These are phyloP conservation scores for Microcaecilia unicolor DNA, from an alignment of 2,797 vertebrate genomes.

Conservation along the genomic window DNA sequence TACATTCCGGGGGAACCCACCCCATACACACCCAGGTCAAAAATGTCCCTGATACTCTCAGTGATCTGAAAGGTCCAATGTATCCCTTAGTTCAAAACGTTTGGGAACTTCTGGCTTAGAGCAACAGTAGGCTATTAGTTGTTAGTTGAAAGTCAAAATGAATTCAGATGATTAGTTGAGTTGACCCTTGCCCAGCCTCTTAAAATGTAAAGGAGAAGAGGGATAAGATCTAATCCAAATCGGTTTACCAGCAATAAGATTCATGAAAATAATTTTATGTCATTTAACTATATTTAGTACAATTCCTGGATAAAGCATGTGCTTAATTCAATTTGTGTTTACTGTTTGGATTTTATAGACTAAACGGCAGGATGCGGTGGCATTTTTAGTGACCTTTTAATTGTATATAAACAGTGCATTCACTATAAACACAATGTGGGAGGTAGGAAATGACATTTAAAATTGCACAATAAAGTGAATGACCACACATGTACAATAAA, in stretches of 20 bases:
- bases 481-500: slow-evolving; percentile 1
- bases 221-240: too few species aligned
- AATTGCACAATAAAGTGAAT: slow-evolving; percentile 13
- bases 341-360: slow-evolving; percentile 45
- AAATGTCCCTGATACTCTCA: too few species aligned
- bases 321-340: slow-evolving; percentile 49
- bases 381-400: slow-evolving; percentile 30
- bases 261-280: slow-evolving; percentile 19
- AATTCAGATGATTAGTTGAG: too few species aligned
- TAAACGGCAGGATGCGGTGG: slow-evolving; percentile 51
- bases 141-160: too few species aligned
- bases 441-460: slow-evolving; percentile 37
- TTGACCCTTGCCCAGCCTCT: too few species aligned
- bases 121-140: too few species aligned
- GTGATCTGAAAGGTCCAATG: too few species aligned
- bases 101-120: too few species aligned
- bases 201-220: too few species aligned
- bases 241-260: slow-evolving; percentile 26
- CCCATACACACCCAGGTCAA: too few species aligned
- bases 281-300: slow-evolving; percentile 14
- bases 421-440: slow-evolving; percentile 51
- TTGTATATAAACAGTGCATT: slow-evolving; percentile 32
- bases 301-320: slow-evolving; percentile 32
- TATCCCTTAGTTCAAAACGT: too few species aligned
- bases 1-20: too few species aligned